phyloP scores from a whole-genome alignment of 2,888 invertebrate species.

The Drosophila nr. perissopoda region DNA sequence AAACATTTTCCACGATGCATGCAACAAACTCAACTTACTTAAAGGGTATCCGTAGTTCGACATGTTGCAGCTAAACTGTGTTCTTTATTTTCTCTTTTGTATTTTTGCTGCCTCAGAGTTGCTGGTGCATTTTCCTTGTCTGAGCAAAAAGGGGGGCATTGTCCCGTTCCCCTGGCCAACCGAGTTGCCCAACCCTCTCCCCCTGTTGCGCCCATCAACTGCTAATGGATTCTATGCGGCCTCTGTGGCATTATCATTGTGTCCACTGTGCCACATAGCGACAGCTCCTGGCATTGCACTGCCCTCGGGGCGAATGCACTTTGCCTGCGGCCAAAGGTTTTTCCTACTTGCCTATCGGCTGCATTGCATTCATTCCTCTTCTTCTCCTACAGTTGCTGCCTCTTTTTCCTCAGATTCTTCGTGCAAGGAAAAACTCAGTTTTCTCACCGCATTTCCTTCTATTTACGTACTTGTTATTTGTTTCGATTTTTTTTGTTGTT shows the following conservation, averaged over 20 bases:
- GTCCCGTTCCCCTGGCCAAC: slow-evolving; percentile 37
- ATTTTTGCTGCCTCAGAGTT: slow-evolving; percentile 24
- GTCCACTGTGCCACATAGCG: slow-evolving; percentile 32
- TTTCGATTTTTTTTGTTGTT: slow-evolving; percentile 28
- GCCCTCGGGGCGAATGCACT: slow-evolving; percentile 70
- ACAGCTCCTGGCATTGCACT: slow-evolving; percentile 53
- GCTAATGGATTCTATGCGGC: slow-evolving; percentile 70
- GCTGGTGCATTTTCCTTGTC: slow-evolving; percentile 30
- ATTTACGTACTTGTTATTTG: slow-evolving; percentile 31
- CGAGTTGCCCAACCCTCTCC: background rate
- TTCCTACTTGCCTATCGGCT: slow-evolving; percentile 52
- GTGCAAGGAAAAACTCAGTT: slow-evolving; percentile 36
- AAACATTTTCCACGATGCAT: background rate
- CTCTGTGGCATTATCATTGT: slow-evolving; percentile 63
- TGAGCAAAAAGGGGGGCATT: slow-evolving; percentile 51
- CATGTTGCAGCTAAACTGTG: background rate
- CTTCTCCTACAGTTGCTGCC: background rate
- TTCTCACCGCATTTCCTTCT: slow-evolving; percentile 40
- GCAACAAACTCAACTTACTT: no score
- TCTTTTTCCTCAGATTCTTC: background rate
- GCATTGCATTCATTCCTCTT: slow-evolving; percentile 5
- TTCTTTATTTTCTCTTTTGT: slow-evolving; percentile 1
- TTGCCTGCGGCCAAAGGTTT: slow-evolving; percentile 67
- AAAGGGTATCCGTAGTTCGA: background rate
- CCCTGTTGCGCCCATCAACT: slow-evolving; percentile 28